Conservation (phyloP, 37 sponge, comb jelly and placozoan species). For the Diacarnus erythraeanus region DNA sequence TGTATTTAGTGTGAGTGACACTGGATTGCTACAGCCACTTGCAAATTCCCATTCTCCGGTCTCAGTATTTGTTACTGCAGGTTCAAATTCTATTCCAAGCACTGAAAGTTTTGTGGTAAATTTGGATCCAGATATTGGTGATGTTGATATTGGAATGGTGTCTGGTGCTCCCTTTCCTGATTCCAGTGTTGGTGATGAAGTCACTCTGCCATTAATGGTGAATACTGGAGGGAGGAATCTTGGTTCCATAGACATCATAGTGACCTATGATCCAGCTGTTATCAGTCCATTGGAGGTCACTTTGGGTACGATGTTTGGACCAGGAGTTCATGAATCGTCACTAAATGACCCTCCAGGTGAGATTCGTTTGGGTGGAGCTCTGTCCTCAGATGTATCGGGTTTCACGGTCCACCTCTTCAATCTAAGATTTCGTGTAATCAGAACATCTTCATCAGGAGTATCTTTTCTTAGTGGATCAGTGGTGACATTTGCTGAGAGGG, state of each 20-base stretch:
- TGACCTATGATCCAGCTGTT: conserved; percentile 37
- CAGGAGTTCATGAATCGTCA: conserved; percentile 28
- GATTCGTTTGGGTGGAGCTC: conserved; percentile 38
- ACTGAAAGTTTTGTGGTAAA: conserved; percentile 43
- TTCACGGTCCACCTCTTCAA: conserved; percentile 45
- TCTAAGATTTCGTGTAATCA: conserved; percentile 5
- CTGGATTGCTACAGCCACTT: conserved; percentile 32
- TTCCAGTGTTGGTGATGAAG: not conserved
- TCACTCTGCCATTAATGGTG: conserved; percentile 46
- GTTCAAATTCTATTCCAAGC: not conserved
- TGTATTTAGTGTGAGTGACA: not conserved
- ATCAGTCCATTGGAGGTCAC: conserved; percentile 6
- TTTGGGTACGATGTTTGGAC: conserved; percentile 29
- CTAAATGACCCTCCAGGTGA: conserved; percentile 29
- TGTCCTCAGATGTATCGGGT: conserved; percentile 10
- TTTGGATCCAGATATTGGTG: conserved; percentile 75
- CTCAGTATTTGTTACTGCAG: conserved; percentile 3
- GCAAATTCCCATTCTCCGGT: conserved; percentile 26
- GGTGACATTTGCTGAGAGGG: conserved; percentile 28
- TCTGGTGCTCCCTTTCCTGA: conserved; percentile 26
- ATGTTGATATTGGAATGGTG: conserved; percentile 59
- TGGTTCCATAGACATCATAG: conserved; percentile 45
- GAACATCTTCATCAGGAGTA: not conserved
- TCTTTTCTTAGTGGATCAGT: conserved; percentile 8
- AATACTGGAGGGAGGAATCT: conserved; percentile 52